Evolutionary conservation across 1,140 invertebrate species (phyloP), one percentile per base, ranked within the genome.

Genomic region (Arctopsyche grandis): DNA sequence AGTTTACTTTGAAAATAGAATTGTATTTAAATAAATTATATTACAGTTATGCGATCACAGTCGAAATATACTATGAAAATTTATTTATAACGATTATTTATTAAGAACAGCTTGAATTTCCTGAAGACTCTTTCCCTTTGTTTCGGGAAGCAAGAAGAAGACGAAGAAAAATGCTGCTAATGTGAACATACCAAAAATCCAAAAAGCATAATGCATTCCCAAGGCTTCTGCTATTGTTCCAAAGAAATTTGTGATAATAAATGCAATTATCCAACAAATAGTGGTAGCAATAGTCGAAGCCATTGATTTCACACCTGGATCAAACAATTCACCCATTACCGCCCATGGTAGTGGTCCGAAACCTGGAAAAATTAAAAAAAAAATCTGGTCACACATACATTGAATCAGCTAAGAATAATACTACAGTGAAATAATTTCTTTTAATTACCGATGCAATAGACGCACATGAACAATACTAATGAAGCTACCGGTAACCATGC

Each of bases 261-360:
- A 97, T 0, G 91, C 93, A 52, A 94, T 86, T 0, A 90, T 83
- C 95, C 95, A 97, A 83, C 94, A 96, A 70, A 91, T 89, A 43
- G 91, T 91, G 0, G 94, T 92, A 0, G 93, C 93, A 5, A 95
- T 88, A 0, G 93, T 91, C 0, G 93, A 92, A 0, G 94, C 94
- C 3, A 91, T 87, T 0, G 93, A 92, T 84, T 95, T 93, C 0
- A 95, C 91, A 81, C 93, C 91, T 0, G 91, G 88, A 0, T 95
- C 91, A 82, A 96, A 95, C 82, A 96, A 91, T 86, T 97, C 94
- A 0, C 92, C 93, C 90, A 96, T 93, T 29, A 97, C 91, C 0
- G 94, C 91, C 94, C 95, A 96, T 0, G 95, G 94, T 14, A 97
- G 87, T 0, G 95, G 94, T 0, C 95, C 95, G 82, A 95, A 93